Percentiles rank a stretch among this genome's conserved stretches.
These are phyloP conservation scores for Pongo abelii DNA, from an alignment of 2,113 vertebrate species.

Conservation along the genomic window DNA sequence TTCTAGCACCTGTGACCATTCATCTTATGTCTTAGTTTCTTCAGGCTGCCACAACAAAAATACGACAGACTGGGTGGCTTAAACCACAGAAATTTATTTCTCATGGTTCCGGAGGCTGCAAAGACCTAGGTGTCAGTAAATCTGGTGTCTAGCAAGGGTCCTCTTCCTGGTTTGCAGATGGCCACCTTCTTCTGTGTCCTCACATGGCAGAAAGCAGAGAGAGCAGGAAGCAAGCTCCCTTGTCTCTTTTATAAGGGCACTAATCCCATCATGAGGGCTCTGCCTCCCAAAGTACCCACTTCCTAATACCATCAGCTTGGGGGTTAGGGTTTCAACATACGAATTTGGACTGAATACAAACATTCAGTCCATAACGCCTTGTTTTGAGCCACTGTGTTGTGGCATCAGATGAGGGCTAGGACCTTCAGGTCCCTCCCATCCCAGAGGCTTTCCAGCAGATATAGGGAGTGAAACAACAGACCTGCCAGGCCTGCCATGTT, in stretches of 20 bases:
- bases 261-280: neutral
- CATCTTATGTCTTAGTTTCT: neutral
- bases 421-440: neutral
- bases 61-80: neutral
- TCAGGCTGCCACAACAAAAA: neutral
- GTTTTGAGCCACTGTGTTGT: neutral
- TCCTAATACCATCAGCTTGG: neutral
- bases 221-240: neutral
- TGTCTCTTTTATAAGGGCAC: neutral
- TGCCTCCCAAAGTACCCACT: no score
- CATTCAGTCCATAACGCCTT: neutral
- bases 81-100: neutral
- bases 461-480: accelerated
- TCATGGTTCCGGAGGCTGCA: neutral
- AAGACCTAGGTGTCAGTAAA: neutral
- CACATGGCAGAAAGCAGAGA: neutral
- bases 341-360: neutral
- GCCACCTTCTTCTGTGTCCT: neutral
- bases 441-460: neutral
- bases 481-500: accelerated
- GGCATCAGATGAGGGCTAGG: neutral
- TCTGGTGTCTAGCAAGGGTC: no score
- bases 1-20: neutral
- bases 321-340: neutral
- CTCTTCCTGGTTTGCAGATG: no score